phyloP scores from a whole-genome alignment of 1,140 invertebrate species.

The Globodera ellingtonae region DNA sequence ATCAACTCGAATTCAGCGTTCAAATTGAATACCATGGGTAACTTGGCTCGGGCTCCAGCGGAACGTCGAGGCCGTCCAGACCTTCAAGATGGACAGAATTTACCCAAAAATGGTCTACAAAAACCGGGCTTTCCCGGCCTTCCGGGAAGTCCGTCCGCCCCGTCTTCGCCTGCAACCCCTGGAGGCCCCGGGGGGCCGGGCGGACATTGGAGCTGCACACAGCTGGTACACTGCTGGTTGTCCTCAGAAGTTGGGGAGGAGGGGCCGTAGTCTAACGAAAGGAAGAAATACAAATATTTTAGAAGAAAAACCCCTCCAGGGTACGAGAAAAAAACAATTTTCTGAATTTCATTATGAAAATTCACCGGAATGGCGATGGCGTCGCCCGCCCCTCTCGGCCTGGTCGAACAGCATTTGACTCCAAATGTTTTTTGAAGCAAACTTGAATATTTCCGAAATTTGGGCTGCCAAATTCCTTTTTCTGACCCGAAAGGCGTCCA shows the following conservation, averaged over 20 bases:
- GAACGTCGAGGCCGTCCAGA: conserved; percentile 62
- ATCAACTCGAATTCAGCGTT: neutral
- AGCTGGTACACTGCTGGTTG: conserved; percentile 57
- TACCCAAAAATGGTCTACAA: neutral
- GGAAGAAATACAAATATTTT: too few relatives aligned
- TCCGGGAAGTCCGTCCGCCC: conserved; percentile 40
- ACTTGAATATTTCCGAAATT: conserved; percentile 16
- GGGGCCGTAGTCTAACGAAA: conserved; percentile 11
- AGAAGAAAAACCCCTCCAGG: too few relatives aligned
- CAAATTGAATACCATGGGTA: conserved; percentile 60
- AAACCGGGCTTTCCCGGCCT: conserved; percentile 58
- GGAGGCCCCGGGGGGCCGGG: conserved; percentile 63
- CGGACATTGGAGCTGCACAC: conserved; percentile 64
- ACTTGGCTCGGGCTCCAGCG: conserved; percentile 61
- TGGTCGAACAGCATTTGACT: conserved; percentile 16
- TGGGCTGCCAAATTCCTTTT: neutral
- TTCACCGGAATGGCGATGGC: conserved; percentile 6
- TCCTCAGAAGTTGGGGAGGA: conserved; percentile 39
- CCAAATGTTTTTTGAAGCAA: conserved; percentile 27
- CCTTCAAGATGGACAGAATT: conserved; percentile 14
- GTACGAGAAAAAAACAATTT: conserved; percentile 10
- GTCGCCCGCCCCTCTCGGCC: neutral
- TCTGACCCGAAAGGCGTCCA: conserved; percentile 57
- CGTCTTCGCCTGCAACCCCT: conserved; percentile 56
- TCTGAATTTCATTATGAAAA: neutral